Base-by-base conservation (phyloP, 2,888 invertebrate species). In the Ernsta delagoae region DNA sequence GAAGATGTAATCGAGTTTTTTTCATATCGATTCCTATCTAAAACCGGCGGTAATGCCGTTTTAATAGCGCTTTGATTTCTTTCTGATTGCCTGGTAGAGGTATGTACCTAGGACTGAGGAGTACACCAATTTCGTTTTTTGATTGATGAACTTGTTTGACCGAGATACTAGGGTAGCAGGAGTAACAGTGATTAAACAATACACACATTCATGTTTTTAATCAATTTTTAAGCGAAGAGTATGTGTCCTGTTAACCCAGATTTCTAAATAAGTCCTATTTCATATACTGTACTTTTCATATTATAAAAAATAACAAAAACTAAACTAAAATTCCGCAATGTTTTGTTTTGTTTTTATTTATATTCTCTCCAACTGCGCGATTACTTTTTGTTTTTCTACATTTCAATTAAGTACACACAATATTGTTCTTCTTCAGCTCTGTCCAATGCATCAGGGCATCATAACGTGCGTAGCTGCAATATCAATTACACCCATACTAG, bases 51-150 rank as follows among this genome's bases (percentile, higher is more conserved):
- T 89, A 87, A 89, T 89, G 89, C 84, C 76, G 84, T 84, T 89
- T 88, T 90, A 90, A 90, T 90, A 87, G 87, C 82, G 74, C 80
- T 83, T 82, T 86, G 88, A 89, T 90, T 89, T 85, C 83, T 84
- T 88, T 87, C 86, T 89, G 86, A 90, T 89, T 88, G 84, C 87
- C 79, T 80, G 77, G 78, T 77, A 81, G 79, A 79, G 82, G 77
- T 31, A 31, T 4, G 3, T 82, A 81, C 77, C 77, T 76, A 76
- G 77, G 39, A 76, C 76, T 72, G 76, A 76, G 76, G 73, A 62
- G 62, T 63, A 75, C 77, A 77, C 72, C 79, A 79, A 79, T 80
- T 84, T 83, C 78, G 70, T 72, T 78, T 75, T 81, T 81, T 86
- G 87, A 87, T 85, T 83, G 80, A 86, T 86, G 85, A 79, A 67